These are phyloP conservation scores for Eucera pruinosa DNA, from an alignment of 2,888 invertebrate genomes.

Conservation along the genomic window DNA sequence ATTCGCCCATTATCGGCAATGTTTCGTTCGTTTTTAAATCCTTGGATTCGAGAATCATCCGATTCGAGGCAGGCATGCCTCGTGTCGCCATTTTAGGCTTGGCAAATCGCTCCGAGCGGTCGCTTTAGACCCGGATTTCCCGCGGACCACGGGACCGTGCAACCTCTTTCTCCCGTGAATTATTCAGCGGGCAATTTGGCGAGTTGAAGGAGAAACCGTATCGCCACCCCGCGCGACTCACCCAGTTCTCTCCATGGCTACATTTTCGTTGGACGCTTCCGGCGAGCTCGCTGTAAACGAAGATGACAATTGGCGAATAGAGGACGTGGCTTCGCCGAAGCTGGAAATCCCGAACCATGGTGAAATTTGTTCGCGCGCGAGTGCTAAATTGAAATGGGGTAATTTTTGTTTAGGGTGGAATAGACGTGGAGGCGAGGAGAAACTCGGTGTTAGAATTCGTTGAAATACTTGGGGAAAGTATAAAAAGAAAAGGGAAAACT, in stretches of 20 bases:
- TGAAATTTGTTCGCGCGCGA: background rate
- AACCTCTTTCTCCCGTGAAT: slow-evolving; percentile 39
- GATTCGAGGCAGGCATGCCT: slow-evolving; percentile 3
- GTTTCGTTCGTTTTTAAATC: background rate
- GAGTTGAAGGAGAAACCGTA: slow-evolving; percentile 33
- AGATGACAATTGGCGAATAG: slow-evolving; percentile 20
- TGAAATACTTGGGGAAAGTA: too few species aligned
- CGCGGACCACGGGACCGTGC: slow-evolving; percentile 28
- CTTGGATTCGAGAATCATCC: background rate
- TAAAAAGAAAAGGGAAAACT: too few species aligned
- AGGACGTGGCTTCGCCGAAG: background rate
- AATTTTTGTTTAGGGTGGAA: too few species aligned
- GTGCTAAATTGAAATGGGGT: too few species aligned
- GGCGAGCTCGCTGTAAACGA: slow-evolving; percentile 2
- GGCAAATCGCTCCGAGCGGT: slow-evolving; percentile 37
- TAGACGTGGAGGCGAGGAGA: too few species aligned
- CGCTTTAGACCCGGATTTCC: slow-evolving; percentile 47
- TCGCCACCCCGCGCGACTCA: slow-evolving; percentile 15
- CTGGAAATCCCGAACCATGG: background rate
- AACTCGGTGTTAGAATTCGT: too few species aligned
- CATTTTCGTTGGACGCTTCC: slow-evolving; percentile 8
- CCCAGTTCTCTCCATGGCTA: slow-evolving; percentile 9
- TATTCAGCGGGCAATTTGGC: slow-evolving; percentile 58
- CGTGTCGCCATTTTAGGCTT: slow-evolving; percentile 20
- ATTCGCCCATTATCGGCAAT: slow-evolving; percentile 7